Evolutionary conservation across 2,888 invertebrate genomes (phyloP).

Genomic region (Phortica magna): DNA sequence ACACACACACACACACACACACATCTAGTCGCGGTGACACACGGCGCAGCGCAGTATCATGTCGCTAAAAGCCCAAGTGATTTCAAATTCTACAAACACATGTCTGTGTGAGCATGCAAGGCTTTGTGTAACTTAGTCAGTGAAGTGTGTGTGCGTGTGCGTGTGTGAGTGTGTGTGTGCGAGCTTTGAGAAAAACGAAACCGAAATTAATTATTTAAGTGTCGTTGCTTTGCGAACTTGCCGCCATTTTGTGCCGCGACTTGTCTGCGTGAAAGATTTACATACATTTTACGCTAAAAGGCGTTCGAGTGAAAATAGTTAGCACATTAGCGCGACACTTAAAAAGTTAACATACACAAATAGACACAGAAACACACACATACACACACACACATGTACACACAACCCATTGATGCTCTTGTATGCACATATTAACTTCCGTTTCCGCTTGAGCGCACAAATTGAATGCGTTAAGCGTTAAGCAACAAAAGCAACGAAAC

Average conservation of each 20-base stretch:
- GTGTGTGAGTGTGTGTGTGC: constrained; percentile 40
- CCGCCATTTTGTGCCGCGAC: background rate
- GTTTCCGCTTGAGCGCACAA: constrained; percentile 59
- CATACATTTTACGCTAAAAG: constrained; percentile 53
- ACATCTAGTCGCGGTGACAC: background rate
- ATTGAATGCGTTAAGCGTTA: background rate
- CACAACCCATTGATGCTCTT: constrained; percentile 9
- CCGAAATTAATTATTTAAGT: constrained; percentile 70
- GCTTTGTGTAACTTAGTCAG: background rate
- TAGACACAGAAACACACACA: constrained; percentile 21
- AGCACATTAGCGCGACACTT: constrained; percentile 60
- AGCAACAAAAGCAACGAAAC: background rate
- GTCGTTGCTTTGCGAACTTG: constrained; percentile 16
- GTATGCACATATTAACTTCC: constrained; percentile 46
- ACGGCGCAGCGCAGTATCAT: constrained; percentile 31
- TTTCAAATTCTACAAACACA: constrained; percentile 55
- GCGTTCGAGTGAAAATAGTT: constrained; percentile 71
- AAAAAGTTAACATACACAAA: constrained; percentile 35
- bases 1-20: too few relatives aligned
- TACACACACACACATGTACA: constrained; percentile 29
- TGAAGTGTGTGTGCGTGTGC: constrained; percentile 24
- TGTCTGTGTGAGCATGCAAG: constrained; percentile 34
- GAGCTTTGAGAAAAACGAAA: constrained; percentile 71
- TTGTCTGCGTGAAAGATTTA: constrained; percentile 61
- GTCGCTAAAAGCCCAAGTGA: constrained; percentile 56